These are phyloP conservation scores for Leptinotarsa juncta DNA, from an alignment of 2,888 invertebrate species.

Conservation along the genomic window DNA sequence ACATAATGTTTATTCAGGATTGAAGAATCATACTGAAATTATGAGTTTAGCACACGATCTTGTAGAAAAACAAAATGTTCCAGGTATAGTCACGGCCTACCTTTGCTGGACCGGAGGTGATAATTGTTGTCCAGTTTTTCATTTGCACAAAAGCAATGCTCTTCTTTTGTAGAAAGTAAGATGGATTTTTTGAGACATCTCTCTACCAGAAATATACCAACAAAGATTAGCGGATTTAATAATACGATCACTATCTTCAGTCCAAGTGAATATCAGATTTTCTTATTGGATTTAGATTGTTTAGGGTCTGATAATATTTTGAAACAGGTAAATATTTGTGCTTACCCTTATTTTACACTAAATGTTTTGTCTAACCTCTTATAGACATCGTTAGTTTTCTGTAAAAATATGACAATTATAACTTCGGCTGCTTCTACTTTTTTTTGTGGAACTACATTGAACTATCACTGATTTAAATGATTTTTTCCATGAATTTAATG, in stretches of 20 bases:
- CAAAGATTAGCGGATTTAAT: neutral
- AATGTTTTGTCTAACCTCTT: no score
- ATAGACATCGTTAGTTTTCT: no score
- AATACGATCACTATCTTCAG: neutral
- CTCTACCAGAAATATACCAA: neutral
- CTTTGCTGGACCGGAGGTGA: constrained; percentile 54
- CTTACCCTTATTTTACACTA: neutral
- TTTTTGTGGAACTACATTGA: no score
- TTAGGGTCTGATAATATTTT: neutral
- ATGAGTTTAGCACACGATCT: constrained; percentile 26
- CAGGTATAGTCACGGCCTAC: constrained; percentile 46
- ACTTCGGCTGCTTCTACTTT: no score
- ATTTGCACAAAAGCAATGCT: neutral
- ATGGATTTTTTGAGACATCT: neutral
- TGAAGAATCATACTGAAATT: constrained; percentile 24
- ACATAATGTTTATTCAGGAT: constrained; percentile 19
- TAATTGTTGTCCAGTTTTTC: neutral
- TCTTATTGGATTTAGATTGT: constrained; percentile 2
- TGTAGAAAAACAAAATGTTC: constrained; percentile 44
- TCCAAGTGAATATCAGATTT: constrained; percentile 15
- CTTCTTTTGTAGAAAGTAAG: neutral
- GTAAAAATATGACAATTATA: no score
- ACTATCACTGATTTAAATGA: no score
- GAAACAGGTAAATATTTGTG: constrained; percentile 3
- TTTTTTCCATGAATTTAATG: no score